These are phyloP conservation scores for Digitonthophagus gazella DNA, from an alignment of 2,888 invertebrate genomes.

Conservation along the genomic window DNA sequence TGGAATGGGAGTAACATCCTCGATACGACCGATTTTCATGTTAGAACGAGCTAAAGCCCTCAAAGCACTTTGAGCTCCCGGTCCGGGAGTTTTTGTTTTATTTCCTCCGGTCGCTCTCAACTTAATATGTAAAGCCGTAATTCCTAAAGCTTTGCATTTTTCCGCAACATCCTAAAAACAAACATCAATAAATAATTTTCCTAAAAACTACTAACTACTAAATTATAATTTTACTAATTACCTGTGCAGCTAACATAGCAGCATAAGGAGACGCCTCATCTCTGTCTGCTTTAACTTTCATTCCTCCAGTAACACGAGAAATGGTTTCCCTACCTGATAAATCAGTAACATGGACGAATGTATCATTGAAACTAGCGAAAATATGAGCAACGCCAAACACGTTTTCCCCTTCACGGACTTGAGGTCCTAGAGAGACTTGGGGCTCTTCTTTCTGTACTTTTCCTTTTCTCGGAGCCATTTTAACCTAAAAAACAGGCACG, in stretches of 20 bases:
- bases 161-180: slow-evolving; percentile 92
- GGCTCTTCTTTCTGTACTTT: slow-evolving; percentile 97
- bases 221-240: slow-evolving; percentile 45
- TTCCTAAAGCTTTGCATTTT: slow-evolving; percentile 94
- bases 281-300: slow-evolving; percentile 99
- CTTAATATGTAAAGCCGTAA: slow-evolving; percentile 97
- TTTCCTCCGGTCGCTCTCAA: slow-evolving; percentile 98
- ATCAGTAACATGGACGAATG: slow-evolving; percentile 99
- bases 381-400: slow-evolving; percentile 99
- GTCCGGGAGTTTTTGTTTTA: slow-evolving; percentile 97
- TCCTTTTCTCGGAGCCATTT: slow-evolving; percentile 97
- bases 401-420: slow-evolving; percentile 94
- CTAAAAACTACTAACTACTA: slow-evolving; percentile 10
- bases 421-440: slow-evolving; percentile 92
- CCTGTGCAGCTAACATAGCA: slow-evolving; percentile 99
- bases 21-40: slow-evolving; percentile 99
- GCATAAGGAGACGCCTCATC: slow-evolving; percentile 99
- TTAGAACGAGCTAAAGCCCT: slow-evolving; percentile 97
- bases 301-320: slow-evolving; percentile 93
- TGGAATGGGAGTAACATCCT: slow-evolving; percentile 99
- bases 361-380: slow-evolving; percentile 99
- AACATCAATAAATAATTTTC: slow-evolving; percentile 20
- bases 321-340: slow-evolving; percentile 95
- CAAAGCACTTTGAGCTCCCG: slow-evolving; percentile 97
- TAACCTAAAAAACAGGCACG: slow-evolving; percentile 31